Base-by-base conservation (phyloP, 2,888 invertebrate genomes). In the Drosophila dives region DNA sequence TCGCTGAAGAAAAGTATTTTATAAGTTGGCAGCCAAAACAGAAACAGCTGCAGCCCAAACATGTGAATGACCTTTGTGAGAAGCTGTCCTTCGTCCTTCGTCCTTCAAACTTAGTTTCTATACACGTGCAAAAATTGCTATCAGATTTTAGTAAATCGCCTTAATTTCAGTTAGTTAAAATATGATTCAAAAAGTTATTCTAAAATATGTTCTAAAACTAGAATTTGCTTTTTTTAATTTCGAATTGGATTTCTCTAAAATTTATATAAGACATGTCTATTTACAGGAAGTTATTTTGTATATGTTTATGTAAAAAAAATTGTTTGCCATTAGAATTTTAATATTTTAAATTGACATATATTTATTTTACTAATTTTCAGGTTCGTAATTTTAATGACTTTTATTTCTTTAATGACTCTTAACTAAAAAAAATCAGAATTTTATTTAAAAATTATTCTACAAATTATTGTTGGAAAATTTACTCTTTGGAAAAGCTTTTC, bases 1-100 rank as follows among this genome's bases (percentile, higher is more conserved):
- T 15, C 20, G 15, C 48, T 32, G 23, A 15, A 32, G 2, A 15
- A 59, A 50, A 56, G 48, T 55, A 45, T 56, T 64, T 62, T 67
- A 29, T 48, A 64, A 65, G 50, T 45, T 49, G 63, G 23, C 42
- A 34, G 38, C 29, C 20, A 26, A 36, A 32, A 34, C 64, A 32
- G 12, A 17, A 29, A 29, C 50, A 42, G n/a, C 45, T 58, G 40
- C 58, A 36, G 10, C 50, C 45, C 49, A 59, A 45, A 4, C 45
- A 79, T 89, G 87, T 84, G 76, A 84, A 74, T 87, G 88, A 89
- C 84, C 84, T 87, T 60, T 70, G 55, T 34, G 58, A 23, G 49
- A 29, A 32, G 23, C 20, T 53, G 80, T 72, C 77, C 77, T 78
- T 77, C 51, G 63, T 59, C 38, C 58, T 15, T 58, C 23, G 69